Conservation (phyloP, 2,113 vertebrate species). For the Tetraodon nigroviridis region DNA sequence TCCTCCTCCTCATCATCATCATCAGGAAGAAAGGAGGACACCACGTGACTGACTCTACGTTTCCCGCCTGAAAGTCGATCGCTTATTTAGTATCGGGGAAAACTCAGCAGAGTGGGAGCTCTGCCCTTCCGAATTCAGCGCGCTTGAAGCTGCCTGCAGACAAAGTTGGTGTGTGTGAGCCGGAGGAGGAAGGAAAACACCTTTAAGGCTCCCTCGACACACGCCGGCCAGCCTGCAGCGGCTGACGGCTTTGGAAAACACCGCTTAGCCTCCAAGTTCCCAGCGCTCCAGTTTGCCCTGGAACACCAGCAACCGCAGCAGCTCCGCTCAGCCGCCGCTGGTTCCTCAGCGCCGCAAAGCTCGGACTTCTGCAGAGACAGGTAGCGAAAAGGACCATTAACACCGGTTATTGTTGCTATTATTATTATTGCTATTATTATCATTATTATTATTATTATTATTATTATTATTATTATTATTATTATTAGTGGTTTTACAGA, state of each 20-base stretch:
- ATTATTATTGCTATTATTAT: not conserved
- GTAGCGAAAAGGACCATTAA: constrained; percentile 18
- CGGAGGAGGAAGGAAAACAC: constrained; percentile 1
- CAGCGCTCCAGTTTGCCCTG: not conserved
- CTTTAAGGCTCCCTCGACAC: not conserved
- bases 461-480: not conserved
- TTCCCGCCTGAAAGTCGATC: constrained; percentile 50
- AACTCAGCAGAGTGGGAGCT: constrained; percentile 31
- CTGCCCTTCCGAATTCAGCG: rapidly evolving
- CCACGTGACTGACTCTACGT: not conserved
- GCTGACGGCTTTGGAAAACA: no score
- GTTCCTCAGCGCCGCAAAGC: constrained; percentile 8
- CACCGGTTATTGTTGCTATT: not conserved
- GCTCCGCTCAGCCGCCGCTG: constrained; percentile 5
- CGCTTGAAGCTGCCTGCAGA: not conserved
- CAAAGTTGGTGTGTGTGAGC: not conserved
- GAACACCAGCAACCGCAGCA: not conserved
- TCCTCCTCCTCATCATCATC: no score
- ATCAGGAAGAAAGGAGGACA: no score
- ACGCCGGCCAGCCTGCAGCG: not conserved
- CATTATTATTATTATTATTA: not conserved
- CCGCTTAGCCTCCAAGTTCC: not conserved
- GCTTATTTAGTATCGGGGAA: constrained; percentile 27
- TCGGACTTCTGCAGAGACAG: constrained; percentile 42
- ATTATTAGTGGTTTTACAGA: no score